Percentiles rank a stretch among this genome's conserved stretches.
These are phyloP conservation scores for Azemiops feae DNA, from an alignment of 2,113 vertebrate genomes.

Conservation along the genomic window DNA sequence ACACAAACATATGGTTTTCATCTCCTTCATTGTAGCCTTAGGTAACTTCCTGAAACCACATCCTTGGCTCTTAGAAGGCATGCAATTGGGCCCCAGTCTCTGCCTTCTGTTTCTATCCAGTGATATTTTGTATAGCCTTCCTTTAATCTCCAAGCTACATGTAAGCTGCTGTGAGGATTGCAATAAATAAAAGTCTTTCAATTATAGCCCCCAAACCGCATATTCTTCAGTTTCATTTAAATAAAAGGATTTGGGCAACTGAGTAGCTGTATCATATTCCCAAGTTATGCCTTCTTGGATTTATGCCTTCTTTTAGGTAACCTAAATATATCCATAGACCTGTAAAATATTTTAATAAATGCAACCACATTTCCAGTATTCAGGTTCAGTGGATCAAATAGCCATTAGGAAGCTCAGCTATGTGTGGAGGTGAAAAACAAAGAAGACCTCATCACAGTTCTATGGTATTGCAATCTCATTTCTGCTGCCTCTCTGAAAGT, in stretches of 20 bases:
- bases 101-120: conserved; percentile 25
- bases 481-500: neutral
- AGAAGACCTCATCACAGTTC: neutral
- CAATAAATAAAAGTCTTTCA: neutral
- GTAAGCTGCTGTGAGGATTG: conserved; percentile 7
- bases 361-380: neutral
- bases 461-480: neutral
- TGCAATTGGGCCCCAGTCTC: conserved; percentile 11
- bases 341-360: neutral
- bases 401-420: neutral
- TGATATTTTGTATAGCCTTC: conserved; percentile 9
- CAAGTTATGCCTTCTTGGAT: neutral
- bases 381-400: neutral
- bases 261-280: neutral
- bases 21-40: conserved; percentile 30
- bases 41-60: conserved; percentile 38
- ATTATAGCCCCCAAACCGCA: neutral
- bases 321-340: neutral
- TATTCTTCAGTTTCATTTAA: neutral
- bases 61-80: conserved; percentile 24
- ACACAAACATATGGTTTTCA: conserved; percentile 29
- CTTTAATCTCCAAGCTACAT: conserved; percentile 11
- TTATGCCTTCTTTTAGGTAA: neutral
- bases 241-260: neutral
- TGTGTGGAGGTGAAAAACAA: neutral